These are phyloP conservation scores for Lacerta viridis DNA, from an alignment of 2,797 vertebrate genomes.

Conservation along the genomic window DNA sequence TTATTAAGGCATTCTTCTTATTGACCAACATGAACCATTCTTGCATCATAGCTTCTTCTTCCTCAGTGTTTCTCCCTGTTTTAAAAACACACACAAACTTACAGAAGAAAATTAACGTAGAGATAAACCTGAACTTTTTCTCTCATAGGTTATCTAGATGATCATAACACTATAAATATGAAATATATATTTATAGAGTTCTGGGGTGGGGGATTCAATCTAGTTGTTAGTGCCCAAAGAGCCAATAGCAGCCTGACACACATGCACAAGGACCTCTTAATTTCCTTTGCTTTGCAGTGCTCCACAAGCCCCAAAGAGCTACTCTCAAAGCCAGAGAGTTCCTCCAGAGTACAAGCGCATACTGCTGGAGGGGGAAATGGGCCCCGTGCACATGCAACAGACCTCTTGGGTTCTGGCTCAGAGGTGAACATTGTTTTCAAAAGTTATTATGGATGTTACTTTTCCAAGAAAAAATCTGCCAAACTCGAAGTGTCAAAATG, in stretches of 20 bases:
- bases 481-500: neutral
- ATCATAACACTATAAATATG: constrained; percentile 23
- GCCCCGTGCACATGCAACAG: neutral
- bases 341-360: neutral
- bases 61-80: constrained; percentile 95
- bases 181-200: neutral
- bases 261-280: no score
- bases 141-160: constrained; percentile 49
- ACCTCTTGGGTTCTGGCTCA: neutral
- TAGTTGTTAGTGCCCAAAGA: neutral
- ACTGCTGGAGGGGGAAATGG: neutral
- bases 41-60: constrained; percentile 99
- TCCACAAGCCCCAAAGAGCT: neutral
- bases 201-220: neutral
- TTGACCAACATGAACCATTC: constrained; percentile 99
- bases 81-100: constrained; percentile 43
- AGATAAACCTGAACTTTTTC: neutral
- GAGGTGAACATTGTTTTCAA: neutral
- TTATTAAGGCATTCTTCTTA: constrained; percentile 98
- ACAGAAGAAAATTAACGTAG: constrained; percentile 19
- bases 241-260: neutral
- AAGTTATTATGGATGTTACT: neutral
- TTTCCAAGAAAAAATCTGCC: neutral
- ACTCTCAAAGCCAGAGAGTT: neutral
- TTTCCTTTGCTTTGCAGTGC: neutral